A percentile compares a stretch with the other conserved stretches of the same genome.
phyloP scores from a whole-genome alignment of 1,140 invertebrate species.

The Hyposmocoma kahamanoa region DNA sequence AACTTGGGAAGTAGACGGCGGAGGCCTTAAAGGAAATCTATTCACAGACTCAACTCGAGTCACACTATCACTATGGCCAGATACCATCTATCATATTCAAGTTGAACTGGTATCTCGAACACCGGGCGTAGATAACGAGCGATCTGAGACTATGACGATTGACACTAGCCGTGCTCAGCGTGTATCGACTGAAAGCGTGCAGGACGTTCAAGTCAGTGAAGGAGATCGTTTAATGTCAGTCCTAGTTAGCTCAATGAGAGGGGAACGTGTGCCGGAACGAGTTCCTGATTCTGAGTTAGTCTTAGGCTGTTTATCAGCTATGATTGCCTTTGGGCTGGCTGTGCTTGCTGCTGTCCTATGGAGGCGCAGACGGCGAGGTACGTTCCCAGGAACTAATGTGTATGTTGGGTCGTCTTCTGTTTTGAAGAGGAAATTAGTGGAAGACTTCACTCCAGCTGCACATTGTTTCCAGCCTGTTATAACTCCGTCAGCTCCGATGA shows the following conservation, averaged over 20 bases:
- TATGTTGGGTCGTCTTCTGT: constrained; percentile 74
- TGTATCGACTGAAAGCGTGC: constrained; percentile 76
- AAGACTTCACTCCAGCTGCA: constrained; percentile 69
- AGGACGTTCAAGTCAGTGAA: constrained; percentile 74
- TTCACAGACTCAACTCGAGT: constrained; percentile 86
- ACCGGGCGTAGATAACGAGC: constrained; percentile 75
- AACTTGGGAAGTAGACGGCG: constrained; percentile 88
- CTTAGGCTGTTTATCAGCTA: constrained; percentile 71
- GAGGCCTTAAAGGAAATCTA: constrained; percentile 87
- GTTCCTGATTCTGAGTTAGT: constrained; percentile 73
- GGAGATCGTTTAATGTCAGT: constrained; percentile 75
- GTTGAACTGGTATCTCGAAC: constrained; percentile 77
- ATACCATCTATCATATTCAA: constrained; percentile 86
- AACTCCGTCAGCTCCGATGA: constrained; percentile 62
- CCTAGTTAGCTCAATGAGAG: constrained; percentile 74
- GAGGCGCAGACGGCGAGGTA: constrained; percentile 71
- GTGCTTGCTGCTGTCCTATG: constrained; percentile 69
- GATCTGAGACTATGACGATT: constrained; percentile 77
- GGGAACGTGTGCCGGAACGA: constrained; percentile 68
- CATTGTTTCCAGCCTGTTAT: constrained; percentile 76
- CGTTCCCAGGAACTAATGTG: constrained; percentile 74
- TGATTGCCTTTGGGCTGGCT: constrained; percentile 73
- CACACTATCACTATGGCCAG: constrained; percentile 85
- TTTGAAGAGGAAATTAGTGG: constrained; percentile 74
- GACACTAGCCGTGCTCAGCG: constrained; percentile 76